Conservation (phyloP, 2,797 vertebrate genomes). For the Takifugu rubripes region DNA sequence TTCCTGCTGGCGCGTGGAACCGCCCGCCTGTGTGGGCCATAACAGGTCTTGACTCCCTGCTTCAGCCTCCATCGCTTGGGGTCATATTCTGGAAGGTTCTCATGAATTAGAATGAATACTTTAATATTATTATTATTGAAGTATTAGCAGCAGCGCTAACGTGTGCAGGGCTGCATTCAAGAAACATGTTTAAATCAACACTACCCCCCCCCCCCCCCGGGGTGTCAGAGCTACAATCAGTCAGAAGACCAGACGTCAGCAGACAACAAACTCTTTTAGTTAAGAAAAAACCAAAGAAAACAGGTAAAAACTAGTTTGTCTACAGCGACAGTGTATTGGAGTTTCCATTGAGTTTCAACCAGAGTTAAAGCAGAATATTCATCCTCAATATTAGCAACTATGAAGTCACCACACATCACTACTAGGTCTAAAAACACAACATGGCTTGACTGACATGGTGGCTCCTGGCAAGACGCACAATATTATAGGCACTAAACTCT, state of each 20-base stretch:
- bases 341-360: slow-evolving; percentile 60
- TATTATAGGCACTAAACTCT: slow-evolving; percentile 72
- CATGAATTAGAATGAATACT: too few species aligned
- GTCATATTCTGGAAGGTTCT: too few species aligned
- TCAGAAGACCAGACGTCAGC: slow-evolving; percentile 38
- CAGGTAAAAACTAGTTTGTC: slow-evolving; percentile 70
- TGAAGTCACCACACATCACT: slow-evolving; percentile 66
- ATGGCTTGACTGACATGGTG: slow-evolving; percentile 68
- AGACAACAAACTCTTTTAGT: slow-evolving; percentile 71
- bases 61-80: too few species aligned
- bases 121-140: too few species aligned
- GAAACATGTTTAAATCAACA: too few species aligned
- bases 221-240: slow-evolving; percentile 18
- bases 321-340: slow-evolving; percentile 67
- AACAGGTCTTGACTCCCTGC: too few species aligned
- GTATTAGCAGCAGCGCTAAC: too few species aligned
- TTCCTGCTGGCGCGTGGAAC: too few species aligned
- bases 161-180: too few species aligned
- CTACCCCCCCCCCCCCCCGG: too few species aligned
- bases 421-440: slow-evolving; percentile 71
- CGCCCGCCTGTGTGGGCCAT: too few species aligned
- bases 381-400: slow-evolving; percentile 66
- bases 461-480: slow-evolving; percentile 69
- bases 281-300: slow-evolving; percentile 66
- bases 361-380: slow-evolving; percentile 69